Evolutionary conservation across 2,113 vertebrate genomes (phyloP).

Genomic region (Crypturellus undulatus): DNA sequence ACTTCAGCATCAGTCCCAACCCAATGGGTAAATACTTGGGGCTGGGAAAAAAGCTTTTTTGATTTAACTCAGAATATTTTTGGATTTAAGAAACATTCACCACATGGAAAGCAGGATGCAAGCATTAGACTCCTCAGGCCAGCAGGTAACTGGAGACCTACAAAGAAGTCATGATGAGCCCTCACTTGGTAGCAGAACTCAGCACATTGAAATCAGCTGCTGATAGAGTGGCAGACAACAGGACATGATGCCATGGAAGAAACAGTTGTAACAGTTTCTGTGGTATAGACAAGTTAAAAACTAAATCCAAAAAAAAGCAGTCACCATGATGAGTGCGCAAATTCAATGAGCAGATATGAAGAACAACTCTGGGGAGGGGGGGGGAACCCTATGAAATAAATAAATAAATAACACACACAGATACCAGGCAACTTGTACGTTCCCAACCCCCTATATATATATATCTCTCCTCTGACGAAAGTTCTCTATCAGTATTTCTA

Average conservation of each 20-base stretch:
- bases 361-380: no score
- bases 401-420: neutral
- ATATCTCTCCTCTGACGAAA: neutral
- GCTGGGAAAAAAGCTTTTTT: accelerated
- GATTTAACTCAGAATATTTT: neutral
- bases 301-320: neutral
- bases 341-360: neutral
- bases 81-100: neutral
- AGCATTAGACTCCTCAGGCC: neutral
- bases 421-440: neutral
- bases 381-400: neutral
- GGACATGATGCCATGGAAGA: neutral
- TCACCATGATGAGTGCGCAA: neutral
- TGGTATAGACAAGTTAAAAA: neutral
- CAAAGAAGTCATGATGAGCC: neutral
- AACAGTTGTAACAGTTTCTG: neutral
- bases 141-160: neutral
- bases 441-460: neutral
- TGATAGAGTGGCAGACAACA: neutral
- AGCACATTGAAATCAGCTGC: neutral
- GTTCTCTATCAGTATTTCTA: neutral
- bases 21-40: neutral
- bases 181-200: neutral
- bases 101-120: neutral
- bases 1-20: neutral